Percentiles rank a stretch among this genome's conserved stretches.
These are phyloP conservation scores for Orchesella flavescens DNA, from an alignment of 2,888 invertebrate species.

Conservation along the genomic window DNA sequence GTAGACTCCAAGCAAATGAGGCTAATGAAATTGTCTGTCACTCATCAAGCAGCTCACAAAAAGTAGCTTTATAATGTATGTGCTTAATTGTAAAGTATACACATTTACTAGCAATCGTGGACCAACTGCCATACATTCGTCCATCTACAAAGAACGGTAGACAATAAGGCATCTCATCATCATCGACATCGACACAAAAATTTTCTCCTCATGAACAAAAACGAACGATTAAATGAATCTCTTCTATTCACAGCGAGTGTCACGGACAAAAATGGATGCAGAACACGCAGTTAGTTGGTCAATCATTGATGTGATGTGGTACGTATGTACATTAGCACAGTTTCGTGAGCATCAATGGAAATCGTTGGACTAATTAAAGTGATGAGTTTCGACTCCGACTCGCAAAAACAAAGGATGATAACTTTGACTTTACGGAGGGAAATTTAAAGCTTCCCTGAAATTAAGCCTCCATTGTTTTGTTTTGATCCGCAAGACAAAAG, in stretches of 20 bases:
- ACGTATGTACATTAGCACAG: neutral
- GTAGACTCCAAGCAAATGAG: conserved; percentile 7
- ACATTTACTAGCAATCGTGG: neutral
- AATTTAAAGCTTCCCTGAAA: conserved; percentile 25
- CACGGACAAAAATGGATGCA: conserved; percentile 20
- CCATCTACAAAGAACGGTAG: neutral
- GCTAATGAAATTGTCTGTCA: conserved; percentile 44
- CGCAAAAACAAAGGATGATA: conserved; percentile 31
- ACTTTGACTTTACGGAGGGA: conserved; percentile 8
- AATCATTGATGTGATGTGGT: neutral
- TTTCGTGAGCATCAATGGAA: conserved; percentile 25
- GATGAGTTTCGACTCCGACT: conserved; percentile 20
- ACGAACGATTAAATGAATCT: neutral
- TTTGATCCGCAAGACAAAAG: conserved; percentile 11
- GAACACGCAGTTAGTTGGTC: neutral
- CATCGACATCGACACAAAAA: conserved; percentile 24
- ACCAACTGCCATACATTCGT: conserved; percentile 14
- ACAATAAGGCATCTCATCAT: neutral
- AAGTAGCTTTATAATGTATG: too few relatives aligned
- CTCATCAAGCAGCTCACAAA: conserved; percentile 13
- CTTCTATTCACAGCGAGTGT: conserved; percentile 15
- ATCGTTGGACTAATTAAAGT: conserved; percentile 35
- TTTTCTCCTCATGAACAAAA: neutral
- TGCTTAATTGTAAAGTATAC: too few relatives aligned
- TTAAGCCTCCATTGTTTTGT: conserved; percentile 40